Evolutionary conservation across 2,888 invertebrate species (phyloP).

Genomic region (Heliconius hortense): DNA sequence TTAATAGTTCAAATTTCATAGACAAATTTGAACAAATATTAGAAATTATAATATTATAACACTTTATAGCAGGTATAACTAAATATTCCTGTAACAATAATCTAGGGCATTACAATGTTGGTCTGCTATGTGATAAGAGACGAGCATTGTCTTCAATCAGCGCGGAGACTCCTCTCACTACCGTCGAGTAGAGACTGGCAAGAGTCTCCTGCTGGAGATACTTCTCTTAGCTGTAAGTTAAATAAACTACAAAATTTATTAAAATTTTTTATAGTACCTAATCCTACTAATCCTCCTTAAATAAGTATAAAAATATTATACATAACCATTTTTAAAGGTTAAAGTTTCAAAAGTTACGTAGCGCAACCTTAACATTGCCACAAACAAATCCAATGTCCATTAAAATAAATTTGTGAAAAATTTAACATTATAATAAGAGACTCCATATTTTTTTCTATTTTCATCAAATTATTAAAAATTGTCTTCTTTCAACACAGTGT

Average conservation of each 20-base stretch:
- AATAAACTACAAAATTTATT: not conserved
- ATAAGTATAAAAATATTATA: too few relatives aligned
- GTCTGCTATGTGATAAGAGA: slow-evolving; percentile 83
- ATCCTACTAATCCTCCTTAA: too few relatives aligned
- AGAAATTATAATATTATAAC: too few relatives aligned
- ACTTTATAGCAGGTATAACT: not conserved
- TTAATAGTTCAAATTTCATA: too few relatives aligned
- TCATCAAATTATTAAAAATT: not conserved
- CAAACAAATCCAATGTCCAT: not conserved
- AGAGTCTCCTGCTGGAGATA: slow-evolving; percentile 80
- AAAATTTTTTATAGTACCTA: too few relatives aligned
- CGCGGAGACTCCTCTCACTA: slow-evolving; percentile 61
- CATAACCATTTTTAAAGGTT: not conserved
- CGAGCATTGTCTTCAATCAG: slow-evolving; percentile 78
- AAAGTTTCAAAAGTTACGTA: not conserved
- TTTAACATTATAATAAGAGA: too few relatives aligned
- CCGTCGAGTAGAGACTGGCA: slow-evolving; percentile 70
- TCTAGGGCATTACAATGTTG: slow-evolving; percentile 82
- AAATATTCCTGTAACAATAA: not conserved
- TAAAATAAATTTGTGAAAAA: not conserved
- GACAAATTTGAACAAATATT: too few relatives aligned
- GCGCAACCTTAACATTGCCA: not conserved
- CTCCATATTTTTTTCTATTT: not conserved
- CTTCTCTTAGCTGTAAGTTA: slow-evolving; percentile 83
- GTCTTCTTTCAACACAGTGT: slow-evolving; percentile 53